Base-by-base conservation (phyloP, 2,113 vertebrate genomes). In the Rhineura floridana region DNA sequence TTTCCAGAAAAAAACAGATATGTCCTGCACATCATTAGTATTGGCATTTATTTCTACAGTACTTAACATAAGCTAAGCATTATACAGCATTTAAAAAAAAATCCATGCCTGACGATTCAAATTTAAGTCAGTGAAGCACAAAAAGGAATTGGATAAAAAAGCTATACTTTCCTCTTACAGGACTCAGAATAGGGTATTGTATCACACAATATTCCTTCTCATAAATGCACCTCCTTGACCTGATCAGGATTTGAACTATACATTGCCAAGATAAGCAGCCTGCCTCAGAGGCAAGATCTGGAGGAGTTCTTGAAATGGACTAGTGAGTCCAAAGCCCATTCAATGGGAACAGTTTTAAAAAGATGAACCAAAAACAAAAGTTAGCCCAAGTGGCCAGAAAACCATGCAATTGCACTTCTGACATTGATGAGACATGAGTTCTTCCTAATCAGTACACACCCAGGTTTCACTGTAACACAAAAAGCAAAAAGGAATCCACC, bases 231-330 rank as follows among this genome's bases (percentile, higher is more conserved):
- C 63, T 52, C 13, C 23, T 70, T 72, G 50, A 17, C 46, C 28
- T 42, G 46, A 52, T 2, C 28, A 69, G 2, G 59, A 39, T 1
- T 90, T 77, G 76, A 86, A 44, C 1, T 72, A 84, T 70, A 48
- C 81, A 62, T 63, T 55, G 0, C 33, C 79, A 81, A 50, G 72
- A 28, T 0, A 52, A 0, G 0, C 0, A 4, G 72, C 44, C 39
- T 87, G 48, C 17, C 12, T 17, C 23, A 13, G 65, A 84, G 11
- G 17, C 79, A 55, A 65, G 70, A 79, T 21, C 42, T 67, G 9
- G 36, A 39, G 15, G 69, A 84, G 42, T 30, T 48, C 15, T 10
- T 46, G 39, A 39, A 73, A 73, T 10, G 12, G 76, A 50, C 46
- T 33, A 17, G 12, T 50, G 4, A 48, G 11, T 13, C 28, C 75